Conservation (phyloP, 2,113 vertebrate genomes). For the Apteryx mantelli region DNA sequence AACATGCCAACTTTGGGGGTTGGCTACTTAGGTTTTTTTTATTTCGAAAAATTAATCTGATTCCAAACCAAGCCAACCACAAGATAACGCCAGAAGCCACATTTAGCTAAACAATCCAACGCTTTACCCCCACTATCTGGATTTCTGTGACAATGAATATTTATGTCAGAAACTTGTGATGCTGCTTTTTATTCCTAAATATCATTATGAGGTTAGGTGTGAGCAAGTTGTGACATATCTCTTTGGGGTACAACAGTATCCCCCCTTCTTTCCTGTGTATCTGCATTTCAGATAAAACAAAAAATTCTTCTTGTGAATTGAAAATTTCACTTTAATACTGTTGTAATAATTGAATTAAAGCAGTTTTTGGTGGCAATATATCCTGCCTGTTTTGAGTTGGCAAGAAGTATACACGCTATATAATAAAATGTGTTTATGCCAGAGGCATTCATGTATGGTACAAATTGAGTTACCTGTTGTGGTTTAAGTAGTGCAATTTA, state of each 20-base stretch:
- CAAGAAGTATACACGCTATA: neutral
- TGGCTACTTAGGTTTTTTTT: neutral
- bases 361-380: neutral
- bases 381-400: neutral
- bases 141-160: neutral
- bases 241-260: neutral
- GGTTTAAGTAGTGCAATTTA: neutral
- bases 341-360: neutral
- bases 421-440: neutral
- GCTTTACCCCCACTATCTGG: neutral
- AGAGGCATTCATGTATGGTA: neutral
- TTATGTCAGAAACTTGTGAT: neutral
- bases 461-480: neutral
- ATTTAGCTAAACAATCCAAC: neutral
- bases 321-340: neutral
- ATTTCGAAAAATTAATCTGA: neutral
- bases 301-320: neutral
- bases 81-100: neutral
- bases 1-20: neutral
- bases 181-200: neutral
- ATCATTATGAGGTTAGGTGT: fast-evolving
- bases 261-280: neutral
- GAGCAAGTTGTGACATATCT: neutral
- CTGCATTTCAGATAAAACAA: neutral
- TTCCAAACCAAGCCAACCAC: constrained; percentile 14